Evolutionary conservation across 1,140 invertebrate genomes (phyloP), one percentile per base, ranked within the genome.

Genomic region (Aphidius gifuensis): DNA sequence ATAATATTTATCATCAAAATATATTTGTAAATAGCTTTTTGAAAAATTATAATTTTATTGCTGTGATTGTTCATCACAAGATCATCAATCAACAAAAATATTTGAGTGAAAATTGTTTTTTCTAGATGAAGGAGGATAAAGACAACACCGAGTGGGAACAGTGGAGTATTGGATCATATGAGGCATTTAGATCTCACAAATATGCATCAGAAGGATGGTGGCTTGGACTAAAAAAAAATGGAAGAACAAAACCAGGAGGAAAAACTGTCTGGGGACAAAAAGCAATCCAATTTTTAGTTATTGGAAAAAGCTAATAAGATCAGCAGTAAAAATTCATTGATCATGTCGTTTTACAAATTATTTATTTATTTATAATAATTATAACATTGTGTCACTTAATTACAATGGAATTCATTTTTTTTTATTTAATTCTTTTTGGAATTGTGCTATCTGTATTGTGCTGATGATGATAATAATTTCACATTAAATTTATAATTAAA

Each of bases 221-320:
- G 79, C 73, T 88, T 21, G 87, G 82, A 6, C 82, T 88, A 50
- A 88, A 88, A 66, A 87, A 84, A 68, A 85, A 83, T 40, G 86
- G 87, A 9, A 83, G 84, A 63, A 72, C 81, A 23, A 88, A 88
- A 71, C 75, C 79, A 8, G 87, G 85, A 1, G 70, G 79, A 4
- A 83, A 81, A 68, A 88, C 87, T 1, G 76, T 69, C 38, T 84
- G 80, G 74, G 83, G 84, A 9, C 86, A 88, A 72, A 86, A 86
- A 70, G 83, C 87, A 3, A 83, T 85, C 62, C 83, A 85, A 67
- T 89, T 88, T 72, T 69, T 71, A 16, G 65, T 70, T 0, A 62
- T 77, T 21, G 64, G 70, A 51, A 64, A 74, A 42, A 65, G 72
- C 43, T 66, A 66, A 66, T 47, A 32, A 6, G 4, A 61, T 55